These are phyloP conservation scores for Pseudochromis fuscus DNA, from an alignment of 2,797 vertebrate species.

Conservation along the genomic window DNA sequence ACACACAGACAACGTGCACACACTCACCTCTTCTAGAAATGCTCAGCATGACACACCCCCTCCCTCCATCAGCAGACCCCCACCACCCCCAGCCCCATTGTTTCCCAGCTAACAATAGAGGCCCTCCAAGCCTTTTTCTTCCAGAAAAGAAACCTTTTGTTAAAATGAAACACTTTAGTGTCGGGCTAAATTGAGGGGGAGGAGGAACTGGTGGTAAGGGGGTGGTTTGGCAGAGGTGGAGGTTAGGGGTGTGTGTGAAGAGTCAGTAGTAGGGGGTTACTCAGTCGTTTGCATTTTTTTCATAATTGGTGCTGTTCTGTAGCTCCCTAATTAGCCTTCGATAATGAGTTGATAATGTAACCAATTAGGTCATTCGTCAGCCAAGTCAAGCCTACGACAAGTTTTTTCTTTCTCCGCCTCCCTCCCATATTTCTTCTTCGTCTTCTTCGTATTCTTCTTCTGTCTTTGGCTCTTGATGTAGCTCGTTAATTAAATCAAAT, in stretches of 20 bases:
- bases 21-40: slow-evolving; percentile 54
- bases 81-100: slow-evolving; percentile 81
- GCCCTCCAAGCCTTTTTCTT: slow-evolving; percentile 65
- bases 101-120: slow-evolving; percentile 87
- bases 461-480: slow-evolving; percentile 81
- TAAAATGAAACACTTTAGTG: slow-evolving; percentile 85
- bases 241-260: slow-evolving; percentile 37
- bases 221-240: slow-evolving; percentile 46
- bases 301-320: slow-evolving; percentile 87
- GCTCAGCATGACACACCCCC: slow-evolving; percentile 78
- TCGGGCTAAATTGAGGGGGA: slow-evolving; percentile 81
- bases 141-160: slow-evolving; percentile 81
- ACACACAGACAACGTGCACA: slow-evolving; percentile 48
- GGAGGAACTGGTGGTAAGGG: slow-evolving; percentile 63
- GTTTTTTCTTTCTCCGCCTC: slow-evolving; percentile 34
- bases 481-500: slow-evolving; percentile 89
- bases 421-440: slow-evolving; percentile 14
- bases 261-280: slow-evolving; percentile 54
- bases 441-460: slow-evolving; percentile 30
- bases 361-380: slow-evolving; percentile 87
- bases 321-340: slow-evolving; percentile 89
- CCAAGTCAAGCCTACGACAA: slow-evolving; percentile 76
- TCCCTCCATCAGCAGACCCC: slow-evolving; percentile 72
- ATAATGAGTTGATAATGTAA: slow-evolving; percentile 88
- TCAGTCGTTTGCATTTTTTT: slow-evolving; percentile 63